These are phyloP conservation scores for Macquaria australasica DNA, from an alignment of 2,113 vertebrate genomes.

Conservation along the genomic window DNA sequence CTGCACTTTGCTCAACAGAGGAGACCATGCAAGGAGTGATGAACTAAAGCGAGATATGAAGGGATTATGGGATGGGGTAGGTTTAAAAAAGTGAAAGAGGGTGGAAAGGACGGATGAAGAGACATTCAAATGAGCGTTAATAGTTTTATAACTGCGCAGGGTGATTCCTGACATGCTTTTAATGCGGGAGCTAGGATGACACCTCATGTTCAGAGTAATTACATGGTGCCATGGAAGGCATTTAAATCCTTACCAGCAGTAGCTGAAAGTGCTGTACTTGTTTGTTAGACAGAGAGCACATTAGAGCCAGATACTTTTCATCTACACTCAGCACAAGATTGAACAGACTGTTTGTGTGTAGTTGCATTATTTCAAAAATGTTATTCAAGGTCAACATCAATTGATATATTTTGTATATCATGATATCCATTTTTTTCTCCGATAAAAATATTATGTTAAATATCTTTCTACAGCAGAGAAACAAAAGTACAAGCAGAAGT, in stretches of 20 bases:
- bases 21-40: conserved; percentile 34
- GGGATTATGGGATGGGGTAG: conserved; percentile 70
- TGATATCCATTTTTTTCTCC: background rate
- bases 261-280: conserved; percentile 41
- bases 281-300: conserved; percentile 22
- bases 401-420: background rate
- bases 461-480: background rate
- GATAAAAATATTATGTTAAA: background rate
- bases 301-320: conserved; percentile 8
- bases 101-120: conserved; percentile 46
- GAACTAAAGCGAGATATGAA: conserved; percentile 59
- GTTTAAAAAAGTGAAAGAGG: conserved; percentile 50
- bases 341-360: background rate
- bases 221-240: conserved; percentile 72
- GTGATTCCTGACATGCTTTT: conserved; percentile 76
- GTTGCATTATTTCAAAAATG: conserved; percentile 1
- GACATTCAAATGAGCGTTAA: conserved; percentile 74
- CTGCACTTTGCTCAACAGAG: conserved; percentile 26
- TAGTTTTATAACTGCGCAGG: conserved; percentile 77
- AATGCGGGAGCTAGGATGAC: conserved; percentile 68
- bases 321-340: background rate
- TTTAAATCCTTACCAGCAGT: conserved; percentile 57
- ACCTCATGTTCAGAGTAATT: conserved; percentile 81
- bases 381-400: background rate
- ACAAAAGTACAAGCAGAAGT: background rate